A percentile compares a stretch with the other conserved stretches of the same genome.
These are phyloP conservation scores for Drosophila rellima DNA, from an alignment of 2,888 invertebrate genomes.

Conservation along the genomic window DNA sequence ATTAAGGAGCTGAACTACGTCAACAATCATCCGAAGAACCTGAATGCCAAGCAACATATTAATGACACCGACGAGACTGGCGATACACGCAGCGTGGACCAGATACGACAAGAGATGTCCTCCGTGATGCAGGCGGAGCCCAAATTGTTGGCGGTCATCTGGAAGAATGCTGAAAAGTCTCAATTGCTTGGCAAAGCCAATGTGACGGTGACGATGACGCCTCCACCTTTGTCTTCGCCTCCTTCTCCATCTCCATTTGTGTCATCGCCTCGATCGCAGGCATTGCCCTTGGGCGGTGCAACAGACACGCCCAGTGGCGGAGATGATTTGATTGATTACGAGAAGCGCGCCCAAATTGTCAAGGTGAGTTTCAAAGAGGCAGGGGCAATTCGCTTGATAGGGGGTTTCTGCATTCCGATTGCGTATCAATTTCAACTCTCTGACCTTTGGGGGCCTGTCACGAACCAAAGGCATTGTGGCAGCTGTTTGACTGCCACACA, in stretches of 20 bases:
- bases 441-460: constrained; percentile 50
- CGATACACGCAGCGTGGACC: constrained; percentile 49
- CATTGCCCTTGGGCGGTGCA: constrained; percentile 50
- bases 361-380: constrained; percentile 78
- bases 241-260: not conserved
- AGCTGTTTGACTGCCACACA: constrained; percentile 48
- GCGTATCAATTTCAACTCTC: constrained; percentile 60
- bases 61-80: constrained; percentile 24
- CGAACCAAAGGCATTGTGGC: constrained; percentile 28
- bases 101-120: constrained; percentile 60
- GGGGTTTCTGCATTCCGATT: constrained; percentile 16
- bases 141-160: constrained; percentile 54
- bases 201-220: not conserved
- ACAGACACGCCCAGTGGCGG: constrained; percentile 17
- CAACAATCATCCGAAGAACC: constrained; percentile 84
- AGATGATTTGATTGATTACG: constrained; percentile 80
- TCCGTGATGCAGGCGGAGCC: constrained; percentile 39
- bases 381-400: no score
- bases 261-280: not conserved
- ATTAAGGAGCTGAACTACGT: constrained; percentile 82
- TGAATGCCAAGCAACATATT: constrained; percentile 53
- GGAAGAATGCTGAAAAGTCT: constrained; percentile 45
- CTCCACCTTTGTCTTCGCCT: not conserved
- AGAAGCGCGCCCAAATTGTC: constrained; percentile 85
- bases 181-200: constrained; percentile 6